Conservation (phyloP, 2,888 invertebrate species). For the Mesorhabditis sp. region DNA sequence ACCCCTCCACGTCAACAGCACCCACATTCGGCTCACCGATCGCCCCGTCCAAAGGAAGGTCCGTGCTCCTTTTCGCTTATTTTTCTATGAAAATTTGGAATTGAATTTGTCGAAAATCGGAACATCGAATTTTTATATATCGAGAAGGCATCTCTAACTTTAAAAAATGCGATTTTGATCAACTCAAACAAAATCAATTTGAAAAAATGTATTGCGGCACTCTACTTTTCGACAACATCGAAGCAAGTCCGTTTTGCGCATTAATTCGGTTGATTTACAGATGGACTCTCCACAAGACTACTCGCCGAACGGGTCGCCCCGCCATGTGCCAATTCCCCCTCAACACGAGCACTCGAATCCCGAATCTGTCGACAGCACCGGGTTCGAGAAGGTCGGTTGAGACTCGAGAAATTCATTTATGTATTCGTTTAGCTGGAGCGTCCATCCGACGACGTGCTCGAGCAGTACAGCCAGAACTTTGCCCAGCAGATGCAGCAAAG, state of each 20-base stretch:
- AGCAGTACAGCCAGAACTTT: conserved; percentile 18
- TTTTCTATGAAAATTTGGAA: too few species aligned
- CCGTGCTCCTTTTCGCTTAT: background rate
- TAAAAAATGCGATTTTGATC: too few species aligned
- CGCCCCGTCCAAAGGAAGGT: background rate
- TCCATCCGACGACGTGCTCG: background rate
- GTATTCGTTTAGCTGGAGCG: conserved; percentile 1
- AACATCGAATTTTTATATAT: too few species aligned
- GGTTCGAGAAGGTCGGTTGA: conserved; percentile 31
- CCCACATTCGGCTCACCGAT: conserved; percentile 3
- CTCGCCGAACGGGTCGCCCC: conserved; percentile 1
- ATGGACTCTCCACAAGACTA: background rate
- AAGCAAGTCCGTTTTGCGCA: too few species aligned
- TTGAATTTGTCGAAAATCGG: too few species aligned
- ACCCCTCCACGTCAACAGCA: background rate
- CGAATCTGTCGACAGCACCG: conserved; percentile 32
- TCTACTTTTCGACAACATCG: too few species aligned
- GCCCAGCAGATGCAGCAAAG: conserved; percentile 30
- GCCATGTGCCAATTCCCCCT: conserved; percentile 3
- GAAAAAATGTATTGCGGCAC: too few species aligned
- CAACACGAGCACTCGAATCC: background rate
- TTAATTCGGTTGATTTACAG: background rate
- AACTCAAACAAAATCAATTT: too few species aligned
- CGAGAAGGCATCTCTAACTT: too few species aligned
- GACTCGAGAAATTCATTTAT: background rate